A percentile compares a stretch with the other conserved stretches of the same genome.
Evolutionary conservation across 2,888 invertebrate species (phyloP).

Genomic region (Chouioia cunea): DNA sequence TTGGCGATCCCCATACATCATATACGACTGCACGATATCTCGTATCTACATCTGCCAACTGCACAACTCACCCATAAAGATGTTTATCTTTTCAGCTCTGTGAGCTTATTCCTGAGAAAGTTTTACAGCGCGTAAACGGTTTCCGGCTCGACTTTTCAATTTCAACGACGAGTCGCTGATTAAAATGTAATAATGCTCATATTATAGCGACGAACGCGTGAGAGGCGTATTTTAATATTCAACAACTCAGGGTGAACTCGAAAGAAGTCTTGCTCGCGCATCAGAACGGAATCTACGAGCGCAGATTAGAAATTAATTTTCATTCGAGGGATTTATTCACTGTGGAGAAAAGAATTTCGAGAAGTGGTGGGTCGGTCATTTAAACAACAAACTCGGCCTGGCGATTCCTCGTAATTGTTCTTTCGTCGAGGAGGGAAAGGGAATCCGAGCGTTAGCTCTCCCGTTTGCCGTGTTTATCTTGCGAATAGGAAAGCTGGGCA

Average conservation of each 20-base stretch:
- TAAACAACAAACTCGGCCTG: slow-evolving; percentile 28
- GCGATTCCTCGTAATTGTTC: slow-evolving; percentile 46
- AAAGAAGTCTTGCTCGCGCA: no score
- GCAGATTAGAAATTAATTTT: no score
- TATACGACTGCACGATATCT: slow-evolving; percentile 36
- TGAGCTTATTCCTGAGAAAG: slow-evolving; percentile 35
- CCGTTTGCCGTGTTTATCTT: slow-evolving; percentile 63
- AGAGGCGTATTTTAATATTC: slow-evolving; percentile 9
- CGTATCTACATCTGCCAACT: slow-evolving; percentile 48
- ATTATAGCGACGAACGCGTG: slow-evolving; percentile 1
- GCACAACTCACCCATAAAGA: slow-evolving; percentile 47
- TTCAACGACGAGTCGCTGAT: slow-evolving; percentile 21
- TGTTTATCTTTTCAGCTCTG: slow-evolving; percentile 41
- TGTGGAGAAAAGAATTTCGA: slow-evolving; percentile 1
- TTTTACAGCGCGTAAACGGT: slow-evolving; percentile 37
- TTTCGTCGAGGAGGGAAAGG: slow-evolving; percentile 28
- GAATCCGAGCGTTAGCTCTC: slow-evolving; percentile 45
- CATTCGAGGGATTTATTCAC: slow-evolving; percentile 2
- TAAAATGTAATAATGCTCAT: slow-evolving; percentile 36
- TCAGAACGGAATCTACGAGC: no score
- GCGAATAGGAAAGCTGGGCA: slow-evolving; percentile 64
- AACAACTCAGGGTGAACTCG: neutral
- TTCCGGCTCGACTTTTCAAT: slow-evolving; percentile 49
- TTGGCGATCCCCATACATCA: slow-evolving; percentile 14
- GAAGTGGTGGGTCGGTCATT: slow-evolving; percentile 5